phyloP scores from a whole-genome alignment of 2,888 invertebrate species.

The Leptodirus hochenwartii region DNA sequence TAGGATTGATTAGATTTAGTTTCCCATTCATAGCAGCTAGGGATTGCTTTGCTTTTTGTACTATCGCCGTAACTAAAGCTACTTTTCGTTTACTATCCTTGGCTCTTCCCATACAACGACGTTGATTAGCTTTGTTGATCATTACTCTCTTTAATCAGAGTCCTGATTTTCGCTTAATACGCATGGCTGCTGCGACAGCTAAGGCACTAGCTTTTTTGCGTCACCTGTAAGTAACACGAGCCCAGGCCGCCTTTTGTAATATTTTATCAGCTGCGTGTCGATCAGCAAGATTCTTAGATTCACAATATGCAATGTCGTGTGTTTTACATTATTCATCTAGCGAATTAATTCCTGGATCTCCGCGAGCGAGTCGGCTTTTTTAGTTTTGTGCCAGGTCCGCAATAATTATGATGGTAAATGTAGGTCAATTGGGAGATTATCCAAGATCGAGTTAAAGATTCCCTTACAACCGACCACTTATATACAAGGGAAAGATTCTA shows the following conservation, averaged over 20 bases:
- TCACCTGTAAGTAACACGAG: constrained; percentile 17
- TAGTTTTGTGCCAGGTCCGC: constrained; percentile 17
- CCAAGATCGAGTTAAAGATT: constrained; percentile 13
- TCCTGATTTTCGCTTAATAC: too few species aligned
- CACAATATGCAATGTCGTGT: constrained; percentile 20
- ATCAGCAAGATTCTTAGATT: constrained; percentile 11
- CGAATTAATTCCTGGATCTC: constrained; percentile 19
- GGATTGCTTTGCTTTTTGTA: too few species aligned
- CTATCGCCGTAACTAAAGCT: too few species aligned
- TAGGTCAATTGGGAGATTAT: constrained; percentile 14
- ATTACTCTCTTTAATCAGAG: too few species aligned
- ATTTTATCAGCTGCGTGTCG: constrained; percentile 20
- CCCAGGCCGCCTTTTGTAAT: constrained; percentile 18
- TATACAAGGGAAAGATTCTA: too few species aligned
- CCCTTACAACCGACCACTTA: too few species aligned
- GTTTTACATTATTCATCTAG: constrained; percentile 20
- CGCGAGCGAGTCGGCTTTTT: constrained; percentile 16
- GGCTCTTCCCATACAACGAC: too few species aligned
- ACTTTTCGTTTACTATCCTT: too few species aligned
- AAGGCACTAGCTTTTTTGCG: constrained; percentile 17
- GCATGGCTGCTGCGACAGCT: constrained; percentile 18
- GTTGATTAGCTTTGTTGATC: too few species aligned
- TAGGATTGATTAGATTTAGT: too few species aligned
- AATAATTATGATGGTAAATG: constrained; percentile 15
- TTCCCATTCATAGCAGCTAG: too few species aligned